A percentile compares a stretch with the other conserved stretches of the same genome.
Conservation (phyloP, 2,888 invertebrate genomes). For the Carcina quercana region DNA sequence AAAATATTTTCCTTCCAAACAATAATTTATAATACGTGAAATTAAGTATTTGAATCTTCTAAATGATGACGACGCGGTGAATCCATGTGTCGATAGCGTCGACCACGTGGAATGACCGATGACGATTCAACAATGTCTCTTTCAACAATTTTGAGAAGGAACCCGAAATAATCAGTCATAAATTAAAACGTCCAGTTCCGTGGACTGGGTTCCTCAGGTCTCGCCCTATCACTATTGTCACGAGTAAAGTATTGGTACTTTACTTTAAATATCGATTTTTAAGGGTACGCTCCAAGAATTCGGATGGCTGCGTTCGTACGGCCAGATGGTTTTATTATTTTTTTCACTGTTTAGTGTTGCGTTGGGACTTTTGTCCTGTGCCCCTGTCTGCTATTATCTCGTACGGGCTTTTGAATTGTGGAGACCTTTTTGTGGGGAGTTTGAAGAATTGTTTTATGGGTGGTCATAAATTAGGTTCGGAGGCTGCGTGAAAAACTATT, state of each 20-base stretch:
- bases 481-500: conserved; percentile 29
- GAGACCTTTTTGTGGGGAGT: conserved; percentile 59
- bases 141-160: no score
- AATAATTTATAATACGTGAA: no score
- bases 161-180: no score
- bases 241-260: conserved; percentile 60
- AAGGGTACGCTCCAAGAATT: conserved; percentile 55
- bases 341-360: conserved; percentile 55
- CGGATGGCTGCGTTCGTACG: conserved; percentile 38
- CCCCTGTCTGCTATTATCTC: conserved; percentile 62
- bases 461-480: conserved; percentile 53
- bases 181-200: conserved; percentile 67
- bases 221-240: conserved; percentile 49
- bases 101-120: no score
- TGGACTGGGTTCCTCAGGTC: conserved; percentile 33
- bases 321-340: conserved; percentile 62
- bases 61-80: no score
- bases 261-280: conserved; percentile 65
- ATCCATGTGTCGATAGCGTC: no score
- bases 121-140: no score
- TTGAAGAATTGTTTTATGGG: conserved; percentile 70
- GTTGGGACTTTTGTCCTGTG: conserved; percentile 62
- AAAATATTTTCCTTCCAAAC: no score
- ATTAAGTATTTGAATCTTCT: no score
- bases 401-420: conserved; percentile 54